Base-by-base conservation (phyloP, 1,140 invertebrate genomes). In the Euwallacea similis region DNA sequence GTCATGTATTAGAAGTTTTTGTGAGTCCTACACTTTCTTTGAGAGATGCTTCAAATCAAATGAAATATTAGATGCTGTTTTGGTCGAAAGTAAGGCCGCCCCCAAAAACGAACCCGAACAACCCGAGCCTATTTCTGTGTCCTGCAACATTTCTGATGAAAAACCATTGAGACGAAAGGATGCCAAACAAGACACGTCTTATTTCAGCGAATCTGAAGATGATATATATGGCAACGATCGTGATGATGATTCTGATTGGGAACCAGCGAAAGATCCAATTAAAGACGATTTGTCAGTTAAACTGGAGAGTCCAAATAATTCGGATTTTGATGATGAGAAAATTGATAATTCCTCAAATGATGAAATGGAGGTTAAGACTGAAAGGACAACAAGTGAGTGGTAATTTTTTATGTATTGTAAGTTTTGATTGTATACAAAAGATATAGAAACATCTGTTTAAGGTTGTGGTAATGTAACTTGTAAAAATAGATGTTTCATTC, bases 201-300 rank as follows among this genome's bases (percentile, higher is more conserved):
- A n/a, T 15, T 42, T 13, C 21, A 71, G 62, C 47, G 69, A 71
- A 0, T 65, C 63, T 10, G 68, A 64, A 46, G 69, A 71, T 41
- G 62, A 71, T 16, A 9, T n/a, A 0, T 71, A 53, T 61, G 59
- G 10, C 0, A 42, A 42, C n/a, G 54, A 69, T 41, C 7, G n/a
- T 0, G 69, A 65, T 13, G 55, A 71, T 53, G 69, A 71, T 41
- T 71, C 63, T 9, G 69, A 71, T 61, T 71, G 69, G 62, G 63
- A 65, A 42, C 69, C 69, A 15, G 1, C 46, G 16, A 66, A 66
- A 9, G 54, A 66, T 33, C 21, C 21, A 33, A 33, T 33, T 21
- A 47, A 47, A 21, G 42, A 47, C 6, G 15, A 33, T 42, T 10
- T 43, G 10, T 43, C 43, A 59, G 21, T 13, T 16, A 46, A 66